phyloP scores from a whole-genome alignment of 2,797 vertebrate species.

The Enteromius anoplus region DNA sequence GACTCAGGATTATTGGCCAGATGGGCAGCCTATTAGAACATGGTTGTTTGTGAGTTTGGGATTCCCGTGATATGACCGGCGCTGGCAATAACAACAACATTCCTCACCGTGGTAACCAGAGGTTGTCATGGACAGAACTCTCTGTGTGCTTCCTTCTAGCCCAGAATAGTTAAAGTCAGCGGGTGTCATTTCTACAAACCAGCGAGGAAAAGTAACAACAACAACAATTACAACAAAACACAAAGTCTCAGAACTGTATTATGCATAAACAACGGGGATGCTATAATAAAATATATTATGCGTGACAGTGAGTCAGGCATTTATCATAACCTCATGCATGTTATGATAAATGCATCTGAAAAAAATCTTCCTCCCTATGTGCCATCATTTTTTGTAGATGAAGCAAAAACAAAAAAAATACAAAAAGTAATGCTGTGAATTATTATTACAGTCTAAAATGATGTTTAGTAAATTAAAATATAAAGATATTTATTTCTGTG shows the following conservation, averaged over 20 bases:
- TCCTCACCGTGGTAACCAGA: constrained; percentile 41
- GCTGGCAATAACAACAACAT: constrained; percentile 57
- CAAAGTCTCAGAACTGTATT: constrained; percentile 5
- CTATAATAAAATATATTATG: constrained; percentile 20
- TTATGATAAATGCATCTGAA: constrained; percentile 3
- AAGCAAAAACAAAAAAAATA: neutral
- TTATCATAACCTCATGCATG: constrained; percentile 19
- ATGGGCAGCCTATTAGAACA: constrained; percentile 77
- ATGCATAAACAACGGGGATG: constrained; percentile 21
- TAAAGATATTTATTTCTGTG: neutral
- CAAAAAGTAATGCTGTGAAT: neutral
- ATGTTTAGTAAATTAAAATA: neutral
- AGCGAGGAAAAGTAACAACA: constrained; percentile 14
- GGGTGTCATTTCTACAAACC: constrained; percentile 11
- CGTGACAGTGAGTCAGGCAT: constrained; percentile 12
- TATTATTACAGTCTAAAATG: neutral
- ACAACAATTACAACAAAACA: neutral
- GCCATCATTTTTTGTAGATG: neutral
- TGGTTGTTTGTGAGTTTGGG: constrained; percentile 73
- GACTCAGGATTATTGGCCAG: constrained; percentile 79
- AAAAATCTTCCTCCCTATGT: neutral
- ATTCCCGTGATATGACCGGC: constrained; percentile 55
- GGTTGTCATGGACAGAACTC: constrained; percentile 29
- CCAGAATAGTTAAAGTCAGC: constrained; percentile 20
- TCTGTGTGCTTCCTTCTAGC: neutral